Base-by-base conservation (phyloP, 2,797 vertebrate species). In the Ceyx erithaca region DNA sequence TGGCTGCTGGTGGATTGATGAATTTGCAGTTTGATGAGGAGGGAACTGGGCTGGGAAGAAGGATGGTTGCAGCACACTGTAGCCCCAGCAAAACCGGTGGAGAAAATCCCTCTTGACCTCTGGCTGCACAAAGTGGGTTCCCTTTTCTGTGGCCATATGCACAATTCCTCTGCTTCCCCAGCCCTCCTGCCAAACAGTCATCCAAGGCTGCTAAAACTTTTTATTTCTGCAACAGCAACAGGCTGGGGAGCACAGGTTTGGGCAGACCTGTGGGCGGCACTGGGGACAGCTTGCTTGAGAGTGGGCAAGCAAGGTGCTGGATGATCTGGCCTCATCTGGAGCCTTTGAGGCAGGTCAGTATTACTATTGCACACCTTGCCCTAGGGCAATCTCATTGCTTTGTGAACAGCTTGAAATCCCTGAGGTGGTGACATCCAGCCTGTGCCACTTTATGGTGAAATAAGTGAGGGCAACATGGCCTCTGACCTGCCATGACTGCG, bases 311-410 rank as follows among this genome's bases (percentile, higher is more conserved):
- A 31, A 25, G 7, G 16, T 2, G 15, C 23, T 73, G 31, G 7
- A 17, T 61, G 28, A 26, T 30, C 23, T 3, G 2, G 20, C 8
- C 16, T 80, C 1, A 0, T 48, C 13, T 46, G 28, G 17, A 59
- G 20, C 16, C 25, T 68, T 70, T 68, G 55, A 12, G 59, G 30
- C 12, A 19, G 20, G 26, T 67, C 58, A 48, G 6, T 20, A 12
- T 3, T 7, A 25, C 25, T 22, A 5, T 7, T n/a, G 3, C 5
- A 13, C 8, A 19, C 11, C 51, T 86, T 1, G 1, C 25, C 12
- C n/a, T 0, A 0, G n/a, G 3, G 4, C 1, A 0, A 59, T 51
- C 6, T 18, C 14, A 4, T 5, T 55, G 22, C 46, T 59, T 16
- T 52, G 30, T 2, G 3, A 25, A 41, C 64, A 84, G 55, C 21